Base-by-base conservation (phyloP, 2,113 vertebrate species). In the Helogale parvula region DNA sequence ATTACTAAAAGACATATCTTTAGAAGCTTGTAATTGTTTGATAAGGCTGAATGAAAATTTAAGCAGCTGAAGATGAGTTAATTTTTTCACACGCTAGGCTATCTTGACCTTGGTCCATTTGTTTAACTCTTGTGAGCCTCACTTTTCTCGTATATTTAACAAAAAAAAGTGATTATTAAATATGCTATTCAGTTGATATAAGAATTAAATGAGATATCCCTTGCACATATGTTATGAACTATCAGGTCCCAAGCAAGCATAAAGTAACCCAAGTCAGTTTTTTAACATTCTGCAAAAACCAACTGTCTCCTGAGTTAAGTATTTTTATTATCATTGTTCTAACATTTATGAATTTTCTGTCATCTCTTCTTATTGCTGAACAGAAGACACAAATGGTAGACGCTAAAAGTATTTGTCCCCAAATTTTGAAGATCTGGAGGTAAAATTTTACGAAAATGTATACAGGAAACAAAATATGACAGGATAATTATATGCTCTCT, bases 401-500 rank as follows among this genome's bases (percentile, higher is more conserved):
- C 27, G 54, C 15, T 83, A 45, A 81, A 19, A 84, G 13, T 86
- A 21, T 95, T 93, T 92, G 23, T 71, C 19, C 23, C 31, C 7
- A 93, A 77, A 60, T 71, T 95, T 96, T 96, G 45, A 93, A 97
- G 52, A 60, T 63, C 45, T 93, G 12, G 66, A 93, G 69, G 60
- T 94, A 92, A 72, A 94, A 80, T 41, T 96, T 91, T 87, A 79
- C 69, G 69, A 85, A 95, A 97, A 90, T 76, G 0, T 88, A 80
- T 81, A 89, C 2, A 90, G 74, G 88, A 96, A 93, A 50, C 38
- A 89, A 92, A 97, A 84, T 71, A 29, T 96, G 96, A 97, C 95
- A 98, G 10, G 13, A 92, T 97, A 97, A 98, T 96, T 97, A 96
- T 68, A 81, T 23, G 80, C 63, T 95, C 11, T 52, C 69, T 96